Evolutionary conservation across 2,797 vertebrate genomes (phyloP).

Genomic region (Squalus acanthias): DNA sequence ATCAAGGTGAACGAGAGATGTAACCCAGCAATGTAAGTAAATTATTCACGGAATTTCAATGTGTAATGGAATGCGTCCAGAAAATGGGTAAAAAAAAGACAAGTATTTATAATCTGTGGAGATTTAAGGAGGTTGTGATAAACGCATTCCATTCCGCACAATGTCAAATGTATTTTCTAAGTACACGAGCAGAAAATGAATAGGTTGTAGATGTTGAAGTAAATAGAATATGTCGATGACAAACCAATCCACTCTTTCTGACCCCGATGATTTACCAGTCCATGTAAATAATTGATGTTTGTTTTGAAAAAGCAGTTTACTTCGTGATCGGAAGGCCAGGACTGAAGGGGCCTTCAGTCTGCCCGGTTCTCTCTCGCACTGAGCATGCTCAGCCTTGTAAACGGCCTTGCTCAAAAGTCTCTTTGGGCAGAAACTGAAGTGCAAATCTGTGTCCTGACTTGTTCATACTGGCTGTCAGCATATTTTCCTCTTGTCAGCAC

Average conservation of each 20-base stretch:
- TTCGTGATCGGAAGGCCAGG: conserved; percentile 41
- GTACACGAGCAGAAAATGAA: too few species aligned
- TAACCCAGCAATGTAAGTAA: not conserved
- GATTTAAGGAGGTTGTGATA: not conserved
- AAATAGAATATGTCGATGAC: not conserved
- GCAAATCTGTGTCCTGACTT: conserved; percentile 92
- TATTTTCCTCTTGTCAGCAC: conserved; percentile 93
- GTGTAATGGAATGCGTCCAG: conserved; percentile 31
- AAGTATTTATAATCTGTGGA: not conserved
- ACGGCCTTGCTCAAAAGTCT: conserved; percentile 62
- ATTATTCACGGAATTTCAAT: conserved; percentile 24
- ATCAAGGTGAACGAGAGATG: not conserved
- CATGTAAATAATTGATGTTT: conserved; percentile 68
- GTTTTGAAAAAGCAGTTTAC: conserved; percentile 61
- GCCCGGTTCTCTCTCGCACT: conserved; percentile 47
- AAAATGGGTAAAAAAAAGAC: not conserved
- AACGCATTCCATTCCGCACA: not conserved
- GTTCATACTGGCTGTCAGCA: conserved; percentile 81
- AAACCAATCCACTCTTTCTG: not conserved
- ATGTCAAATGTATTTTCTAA: not conserved
- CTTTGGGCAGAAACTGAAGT: conserved; percentile 70
- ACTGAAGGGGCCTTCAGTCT: conserved; percentile 41
- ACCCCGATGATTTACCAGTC: not conserved
- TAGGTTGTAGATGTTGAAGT: not conserved
- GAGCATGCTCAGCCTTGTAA: conserved; percentile 59